phyloP scores from a whole-genome alignment of 2,888 invertebrate species.

The Eupithecia insigniata region DNA sequence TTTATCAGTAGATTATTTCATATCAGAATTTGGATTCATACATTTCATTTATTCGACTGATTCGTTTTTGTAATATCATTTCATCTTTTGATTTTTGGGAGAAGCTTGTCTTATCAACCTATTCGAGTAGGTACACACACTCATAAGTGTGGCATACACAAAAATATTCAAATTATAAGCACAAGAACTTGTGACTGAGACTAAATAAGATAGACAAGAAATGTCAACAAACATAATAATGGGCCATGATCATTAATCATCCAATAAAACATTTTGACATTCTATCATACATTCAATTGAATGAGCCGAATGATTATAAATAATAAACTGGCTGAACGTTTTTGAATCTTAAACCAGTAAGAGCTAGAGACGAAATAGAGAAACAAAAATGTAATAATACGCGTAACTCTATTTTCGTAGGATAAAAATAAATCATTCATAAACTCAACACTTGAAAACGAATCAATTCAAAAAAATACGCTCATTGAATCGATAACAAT shows the following conservation, averaged over 20 bases:
- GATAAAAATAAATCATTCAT: conserved; percentile 78
- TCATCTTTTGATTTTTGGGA: background rate
- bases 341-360: conserved; percentile 7
- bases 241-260: conserved; percentile 56
- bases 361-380: conserved; percentile 3
- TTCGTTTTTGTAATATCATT: too few species aligned
- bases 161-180: background rate
- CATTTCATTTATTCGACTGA: too few species aligned
- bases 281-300: conserved; percentile 43
- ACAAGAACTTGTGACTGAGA: background rate
- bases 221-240: conserved; percentile 3
- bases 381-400: background rate
- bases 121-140: background rate
- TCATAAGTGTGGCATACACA: background rate
- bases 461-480: conserved; percentile 75
- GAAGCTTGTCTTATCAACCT: background rate
- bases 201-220: background rate
- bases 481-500: conserved; percentile 80
- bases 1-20: too few species aligned
- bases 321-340: conserved; percentile 4
- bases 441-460: conserved; percentile 74
- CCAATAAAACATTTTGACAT: conserved; percentile 66
- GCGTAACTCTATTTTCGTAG: conserved; percentile 43
- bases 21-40: too few species aligned
- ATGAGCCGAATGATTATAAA: conserved; percentile 39